phyloP scores from a whole-genome alignment of 2,888 invertebrate genomes.

The Pyrochroa serraticornis region DNA sequence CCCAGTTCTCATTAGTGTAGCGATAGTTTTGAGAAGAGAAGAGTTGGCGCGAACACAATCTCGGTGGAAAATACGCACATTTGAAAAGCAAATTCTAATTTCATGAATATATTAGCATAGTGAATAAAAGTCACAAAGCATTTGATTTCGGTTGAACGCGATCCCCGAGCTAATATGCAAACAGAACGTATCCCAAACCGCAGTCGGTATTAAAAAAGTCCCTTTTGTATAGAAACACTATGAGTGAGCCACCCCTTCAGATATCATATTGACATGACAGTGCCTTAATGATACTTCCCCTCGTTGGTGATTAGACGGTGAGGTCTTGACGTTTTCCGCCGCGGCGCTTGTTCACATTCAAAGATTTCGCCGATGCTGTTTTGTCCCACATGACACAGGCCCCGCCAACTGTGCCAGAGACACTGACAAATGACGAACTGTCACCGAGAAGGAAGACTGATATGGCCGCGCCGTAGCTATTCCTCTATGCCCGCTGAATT shows the following conservation, averaged over 20 bases:
- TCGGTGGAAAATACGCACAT: constrained; percentile 28
- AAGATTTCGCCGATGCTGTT: constrained; percentile 56
- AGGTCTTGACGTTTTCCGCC: constrained; percentile 25
- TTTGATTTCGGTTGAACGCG: constrained; percentile 54
- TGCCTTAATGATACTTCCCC: constrained; percentile 60
- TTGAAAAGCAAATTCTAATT: constrained; percentile 54
- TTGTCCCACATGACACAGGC: constrained; percentile 60
- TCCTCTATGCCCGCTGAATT: constrained; percentile 55
- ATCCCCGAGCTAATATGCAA: constrained; percentile 56
- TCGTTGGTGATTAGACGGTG: constrained; percentile 52
- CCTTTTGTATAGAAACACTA: constrained; percentile 56
- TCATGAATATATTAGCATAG: constrained; percentile 57
- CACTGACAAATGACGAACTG: constrained; percentile 63
- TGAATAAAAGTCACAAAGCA: constrained; percentile 53
- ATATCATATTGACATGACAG: constrained; percentile 61
- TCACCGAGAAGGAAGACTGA: constrained; percentile 62
- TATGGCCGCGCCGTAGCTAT: constrained; percentile 59
- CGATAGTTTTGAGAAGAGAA: constrained; percentile 13
- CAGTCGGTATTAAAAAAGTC: constrained; percentile 55
- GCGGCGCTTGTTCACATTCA: constrained; percentile 47
- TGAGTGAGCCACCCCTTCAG: constrained; percentile 56
- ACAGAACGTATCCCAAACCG: constrained; percentile 56
- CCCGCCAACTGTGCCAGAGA: constrained; percentile 60
- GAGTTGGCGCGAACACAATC: constrained; percentile 23
- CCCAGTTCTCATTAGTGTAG: constrained; percentile 2